Evolutionary conservation across 2,113 vertebrate genomes (phyloP), one percentile per base, ranked within the genome.

Genomic region (Cardinalis cardinalis): DNA sequence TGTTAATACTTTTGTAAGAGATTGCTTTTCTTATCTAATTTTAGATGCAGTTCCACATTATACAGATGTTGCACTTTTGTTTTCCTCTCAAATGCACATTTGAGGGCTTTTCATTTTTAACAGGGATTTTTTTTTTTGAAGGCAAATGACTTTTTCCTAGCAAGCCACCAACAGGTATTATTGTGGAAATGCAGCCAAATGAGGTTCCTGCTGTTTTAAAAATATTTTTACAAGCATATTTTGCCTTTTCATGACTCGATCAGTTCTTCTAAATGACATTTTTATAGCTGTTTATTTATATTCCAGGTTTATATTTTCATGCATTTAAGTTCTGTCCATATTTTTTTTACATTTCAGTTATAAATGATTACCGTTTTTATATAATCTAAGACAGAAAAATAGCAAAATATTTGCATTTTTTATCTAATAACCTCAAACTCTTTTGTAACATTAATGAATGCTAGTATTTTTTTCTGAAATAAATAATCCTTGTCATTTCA

Each of bases 11-110:
- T 68, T 53, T 58, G 5, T 18, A 79, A 88, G 24, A 76, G 55
- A 58, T 66, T 88, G 60, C 48, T 91, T 88, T 83, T 80, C 41
- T 58, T 70, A 70, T 38, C 56, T 92, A 74, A 92, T 86, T 94
- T 94, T 93, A 91, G 79, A 70, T 65, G 34, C 32, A 76, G 12
- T 48, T 87, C 46, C n/a, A 73, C 32, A 86, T 86, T 88, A 80
- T 26, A 86, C 72, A 88, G 92, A 86, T 91, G 83, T 43, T 90
- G 8, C 11, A 59, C 18, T 88, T 91, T 44, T 80, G 29, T 79
- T 52, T 91, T 89, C 29, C 12, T 80, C 71, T 74, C 44, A 88
- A 92, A 80, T 71, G 10, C 24, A 40, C 3, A 0, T 74, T 66
- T 87, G n/a, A 80, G 14, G 23, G 31, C 10, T 56, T 21, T 86